Evolutionary conservation across 2,888 invertebrate genomes (phyloP).

Genomic region (Crepidodera aurea): DNA sequence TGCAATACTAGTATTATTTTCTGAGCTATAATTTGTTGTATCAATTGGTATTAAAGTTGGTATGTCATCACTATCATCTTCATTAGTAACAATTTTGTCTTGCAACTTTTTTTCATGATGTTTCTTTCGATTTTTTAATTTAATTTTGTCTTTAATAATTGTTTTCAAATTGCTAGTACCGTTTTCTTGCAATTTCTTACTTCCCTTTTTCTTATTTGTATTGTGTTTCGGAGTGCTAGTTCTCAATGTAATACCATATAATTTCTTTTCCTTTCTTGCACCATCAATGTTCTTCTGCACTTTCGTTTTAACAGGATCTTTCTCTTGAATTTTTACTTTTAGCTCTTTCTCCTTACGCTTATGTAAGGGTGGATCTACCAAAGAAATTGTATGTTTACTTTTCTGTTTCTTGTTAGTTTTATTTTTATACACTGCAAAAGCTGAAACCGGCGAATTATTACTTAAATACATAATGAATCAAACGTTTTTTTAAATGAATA

Average conservation of each 20-base stretch:
- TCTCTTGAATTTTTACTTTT: not conserved
- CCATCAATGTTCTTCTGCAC: not conserved
- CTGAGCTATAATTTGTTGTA: not conserved
- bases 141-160: not conserved
- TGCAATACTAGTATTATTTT: conserved; percentile 4
- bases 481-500: too few species aligned
- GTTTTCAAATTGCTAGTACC: too few species aligned
- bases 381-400: not conserved
- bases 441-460: conserved; percentile 5
- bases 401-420: not conserved
- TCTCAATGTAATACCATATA: not conserved
- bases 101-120: not conserved
- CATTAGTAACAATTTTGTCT: not conserved
- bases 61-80: conserved; percentile 25
- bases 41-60: conserved; percentile 30
- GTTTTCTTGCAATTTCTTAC: not conserved
- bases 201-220: not conserved
- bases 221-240: not conserved
- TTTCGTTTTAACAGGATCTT: not conserved
- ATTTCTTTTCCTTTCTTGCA: not conserved
- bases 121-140: not conserved
- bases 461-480: not conserved
- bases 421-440: not conserved
- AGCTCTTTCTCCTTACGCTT: not conserved
- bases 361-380: not conserved